Conservation (phyloP, 2,888 invertebrate genomes). For the Polia nebulosa region DNA sequence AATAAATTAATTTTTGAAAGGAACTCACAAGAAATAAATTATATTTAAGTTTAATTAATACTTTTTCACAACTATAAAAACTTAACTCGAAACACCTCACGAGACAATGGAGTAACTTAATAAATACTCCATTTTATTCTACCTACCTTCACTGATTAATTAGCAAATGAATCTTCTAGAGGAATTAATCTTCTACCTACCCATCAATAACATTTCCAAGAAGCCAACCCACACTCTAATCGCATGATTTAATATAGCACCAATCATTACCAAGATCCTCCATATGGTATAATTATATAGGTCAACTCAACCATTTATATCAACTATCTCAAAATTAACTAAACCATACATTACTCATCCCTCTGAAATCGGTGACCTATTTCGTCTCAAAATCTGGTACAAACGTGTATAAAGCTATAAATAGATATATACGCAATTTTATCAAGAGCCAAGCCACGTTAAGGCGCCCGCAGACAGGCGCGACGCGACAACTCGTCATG, state of each 20-base stretch:
- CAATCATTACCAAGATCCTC: conserved; percentile 13
- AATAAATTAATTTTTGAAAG: no score
- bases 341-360: conserved; percentile 42
- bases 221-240: not conserved
- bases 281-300: conserved; percentile 14
- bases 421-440: conserved; percentile 37
- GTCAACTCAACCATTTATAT: conserved; percentile 37
- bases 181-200: not conserved
- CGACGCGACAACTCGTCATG: not conserved
- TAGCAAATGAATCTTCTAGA: no score
- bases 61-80: no score
- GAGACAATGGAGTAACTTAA: not conserved
- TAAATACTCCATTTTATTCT: no score
- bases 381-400: conserved; percentile 51
- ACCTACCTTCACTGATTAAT: no score
- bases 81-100: not conserved
- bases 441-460: conserved; percentile 41
- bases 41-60: no score
- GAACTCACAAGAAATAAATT: no score
- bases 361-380: conserved; percentile 44
- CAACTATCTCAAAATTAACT: conserved; percentile 40
- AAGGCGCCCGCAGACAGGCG: not conserved
- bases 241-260: conserved; percentile 17
- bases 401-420: conserved; percentile 10
- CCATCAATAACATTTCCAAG: not conserved